Evolutionary conservation across 2,113 vertebrate species (phyloP).

Genomic region (Brachyhypopomus occidentalis): DNA sequence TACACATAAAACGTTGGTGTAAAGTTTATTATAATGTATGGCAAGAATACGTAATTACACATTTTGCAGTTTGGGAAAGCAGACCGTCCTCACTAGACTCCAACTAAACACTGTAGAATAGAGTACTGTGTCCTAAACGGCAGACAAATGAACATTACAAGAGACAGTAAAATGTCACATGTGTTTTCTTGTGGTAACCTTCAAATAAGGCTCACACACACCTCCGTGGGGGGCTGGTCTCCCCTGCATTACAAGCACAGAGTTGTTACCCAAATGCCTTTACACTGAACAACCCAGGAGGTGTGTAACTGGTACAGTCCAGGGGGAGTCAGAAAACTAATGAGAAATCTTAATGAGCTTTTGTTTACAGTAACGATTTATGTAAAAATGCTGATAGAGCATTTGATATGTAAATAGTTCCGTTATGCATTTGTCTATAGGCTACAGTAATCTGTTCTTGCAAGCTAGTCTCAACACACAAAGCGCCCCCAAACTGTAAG

Average conservation of each 20-base stretch:
- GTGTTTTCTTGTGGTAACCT: background rate
- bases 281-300: background rate
- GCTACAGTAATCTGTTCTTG: background rate
- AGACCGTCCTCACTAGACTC: background rate
- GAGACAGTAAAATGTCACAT: background rate
- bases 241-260: background rate
- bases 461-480: background rate
- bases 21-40: background rate
- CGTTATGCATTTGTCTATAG: background rate
- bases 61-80: background rate
- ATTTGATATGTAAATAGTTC: background rate
- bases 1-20: background rate
- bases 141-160: too few relatives aligned
- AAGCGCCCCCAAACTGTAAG: too few relatives aligned
- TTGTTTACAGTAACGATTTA: too few relatives aligned
- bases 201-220: background rate
- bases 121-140: background rate
- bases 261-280: background rate
- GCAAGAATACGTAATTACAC: background rate
- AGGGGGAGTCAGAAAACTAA: too few relatives aligned
- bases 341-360: too few relatives aligned
- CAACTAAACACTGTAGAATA: conserved; percentile 4
- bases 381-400: too few relatives aligned
- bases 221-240: background rate
- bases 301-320: background rate